These are phyloP conservation scores for Allenopithecus nigroviridis DNA, from an alignment of 2,797 vertebrate species.

Conservation along the genomic window DNA sequence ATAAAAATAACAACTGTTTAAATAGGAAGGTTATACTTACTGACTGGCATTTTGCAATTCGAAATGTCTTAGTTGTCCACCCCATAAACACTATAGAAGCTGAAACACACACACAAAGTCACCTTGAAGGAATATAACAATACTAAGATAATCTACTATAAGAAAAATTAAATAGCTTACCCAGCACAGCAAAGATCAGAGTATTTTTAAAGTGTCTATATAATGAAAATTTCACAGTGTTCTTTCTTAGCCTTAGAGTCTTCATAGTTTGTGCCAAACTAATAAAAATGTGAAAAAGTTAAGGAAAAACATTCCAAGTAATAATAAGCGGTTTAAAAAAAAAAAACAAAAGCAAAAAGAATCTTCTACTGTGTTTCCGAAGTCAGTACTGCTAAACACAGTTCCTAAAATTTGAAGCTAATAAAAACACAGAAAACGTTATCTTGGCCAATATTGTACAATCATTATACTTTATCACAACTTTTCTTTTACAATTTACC, in stretches of 20 bases:
- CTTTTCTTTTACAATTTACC: not conserved
- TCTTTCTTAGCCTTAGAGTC: slow-evolving; percentile 91
- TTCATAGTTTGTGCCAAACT: slow-evolving; percentile 94
- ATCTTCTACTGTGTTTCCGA: not conserved
- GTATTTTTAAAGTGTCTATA: slow-evolving; percentile 95
- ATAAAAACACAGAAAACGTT: not conserved
- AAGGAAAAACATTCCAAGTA: slow-evolving; percentile 83
- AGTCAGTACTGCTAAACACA: not conserved
- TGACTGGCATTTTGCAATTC: slow-evolving; percentile 88
- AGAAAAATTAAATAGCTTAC: slow-evolving; percentile 78
- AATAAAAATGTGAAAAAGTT: slow-evolving; percentile 90
- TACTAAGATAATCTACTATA: not conserved
- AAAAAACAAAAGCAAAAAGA: not conserved
- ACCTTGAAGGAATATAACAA: not conserved
- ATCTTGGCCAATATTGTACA: not conserved
- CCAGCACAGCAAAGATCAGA: slow-evolving; percentile 91
- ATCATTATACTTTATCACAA: not conserved
- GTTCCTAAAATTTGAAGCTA: not conserved
- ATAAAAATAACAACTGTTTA: not conserved
- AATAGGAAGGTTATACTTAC: slow-evolving; percentile 84
- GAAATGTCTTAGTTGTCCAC: slow-evolving; percentile 91
- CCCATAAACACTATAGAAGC: slow-evolving; percentile 92
- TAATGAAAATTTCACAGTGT: slow-evolving; percentile 91
- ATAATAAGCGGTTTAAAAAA: not conserved
- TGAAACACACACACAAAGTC: slow-evolving; percentile 78